These are phyloP conservation scores for Drosophila macrothrix DNA, from an alignment of 2,888 invertebrate species.

Conservation along the genomic window DNA sequence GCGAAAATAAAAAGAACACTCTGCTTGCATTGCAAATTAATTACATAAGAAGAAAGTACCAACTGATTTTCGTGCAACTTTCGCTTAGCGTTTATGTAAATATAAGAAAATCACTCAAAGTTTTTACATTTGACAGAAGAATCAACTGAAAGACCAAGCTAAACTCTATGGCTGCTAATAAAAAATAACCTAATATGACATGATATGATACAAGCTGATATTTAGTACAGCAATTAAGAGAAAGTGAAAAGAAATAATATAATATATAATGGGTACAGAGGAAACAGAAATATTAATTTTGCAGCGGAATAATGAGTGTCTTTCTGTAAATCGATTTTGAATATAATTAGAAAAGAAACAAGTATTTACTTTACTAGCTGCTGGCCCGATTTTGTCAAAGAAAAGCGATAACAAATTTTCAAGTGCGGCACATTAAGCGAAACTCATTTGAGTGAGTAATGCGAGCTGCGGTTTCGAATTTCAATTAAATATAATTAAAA, in stretches of 20 bases:
- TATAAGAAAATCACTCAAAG: background rate
- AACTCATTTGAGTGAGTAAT: conserved; percentile 31
- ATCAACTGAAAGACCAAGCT: background rate
- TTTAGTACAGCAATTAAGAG: background rate
- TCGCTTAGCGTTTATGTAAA: background rate
- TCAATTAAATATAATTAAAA: conserved; percentile 69
- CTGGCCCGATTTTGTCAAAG: background rate
- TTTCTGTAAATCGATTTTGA: background rate
- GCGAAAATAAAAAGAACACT: background rate
- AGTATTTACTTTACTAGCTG: background rate
- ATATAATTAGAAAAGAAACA: background rate
- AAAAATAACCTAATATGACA: background rate
- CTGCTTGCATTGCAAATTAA: background rate
- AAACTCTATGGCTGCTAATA: background rate
- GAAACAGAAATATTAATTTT: background rate
- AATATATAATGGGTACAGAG: background rate
- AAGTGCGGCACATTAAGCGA: conserved; percentile 16
- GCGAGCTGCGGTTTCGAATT: conserved; percentile 61
- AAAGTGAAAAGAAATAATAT: background rate
- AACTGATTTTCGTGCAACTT: background rate
- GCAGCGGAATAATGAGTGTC: background rate
- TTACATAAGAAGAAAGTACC: background rate
- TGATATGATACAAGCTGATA: background rate
- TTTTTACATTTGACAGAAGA: background rate
- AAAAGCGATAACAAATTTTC: conserved; percentile 4